phyloP scores from a whole-genome alignment of 1,140 invertebrate species.

The Drosophila subpulchrella region DNA sequence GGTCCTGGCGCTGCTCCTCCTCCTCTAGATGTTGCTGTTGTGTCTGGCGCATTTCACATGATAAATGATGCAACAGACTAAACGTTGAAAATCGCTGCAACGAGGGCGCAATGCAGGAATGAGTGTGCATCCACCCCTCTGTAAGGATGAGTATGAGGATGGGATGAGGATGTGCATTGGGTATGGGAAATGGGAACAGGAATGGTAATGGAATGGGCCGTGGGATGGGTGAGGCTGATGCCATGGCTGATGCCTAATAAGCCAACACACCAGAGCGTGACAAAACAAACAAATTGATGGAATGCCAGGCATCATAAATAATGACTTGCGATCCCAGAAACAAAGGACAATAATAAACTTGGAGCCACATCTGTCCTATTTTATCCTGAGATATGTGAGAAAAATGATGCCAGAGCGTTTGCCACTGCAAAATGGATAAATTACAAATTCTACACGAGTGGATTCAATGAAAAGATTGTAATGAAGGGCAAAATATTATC shows the following conservation, averaged over 20 bases:
- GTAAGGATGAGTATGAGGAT: background rate
- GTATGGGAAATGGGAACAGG: background rate
- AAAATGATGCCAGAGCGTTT: slow-evolving; percentile 5
- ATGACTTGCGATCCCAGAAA: slow-evolving; percentile 44
- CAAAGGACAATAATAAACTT: slow-evolving; percentile 36
- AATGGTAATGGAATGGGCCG: background rate
- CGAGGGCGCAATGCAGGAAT: slow-evolving; percentile 17
- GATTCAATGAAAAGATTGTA: background rate
- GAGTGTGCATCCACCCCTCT: slow-evolving; percentile 1
- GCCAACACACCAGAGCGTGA: slow-evolving; percentile 61
- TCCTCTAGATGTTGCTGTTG: slow-evolving; percentile 50
- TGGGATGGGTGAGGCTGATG: slow-evolving; percentile 1
- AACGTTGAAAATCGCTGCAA: slow-evolving; percentile 65
- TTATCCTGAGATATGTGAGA: slow-evolving; percentile 9
- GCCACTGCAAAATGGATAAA: background rate
- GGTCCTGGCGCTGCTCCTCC: slow-evolving; percentile 10
- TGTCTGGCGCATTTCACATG: slow-evolving; percentile 79
- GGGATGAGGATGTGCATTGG: slow-evolving; percentile 3
- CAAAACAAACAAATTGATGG: slow-evolving; percentile 73
- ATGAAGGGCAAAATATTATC: background rate
- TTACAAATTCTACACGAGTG: background rate
- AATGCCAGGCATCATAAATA: slow-evolving; percentile 60
- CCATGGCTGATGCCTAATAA: slow-evolving; percentile 52
- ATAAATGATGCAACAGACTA: slow-evolving; percentile 80
- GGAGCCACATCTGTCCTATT: background rate